Percentiles rank a stretch among this genome's conserved stretches.
Evolutionary conservation across 2,113 vertebrate genomes (phyloP).

Genomic region (Zosterops borbonicus): DNA sequence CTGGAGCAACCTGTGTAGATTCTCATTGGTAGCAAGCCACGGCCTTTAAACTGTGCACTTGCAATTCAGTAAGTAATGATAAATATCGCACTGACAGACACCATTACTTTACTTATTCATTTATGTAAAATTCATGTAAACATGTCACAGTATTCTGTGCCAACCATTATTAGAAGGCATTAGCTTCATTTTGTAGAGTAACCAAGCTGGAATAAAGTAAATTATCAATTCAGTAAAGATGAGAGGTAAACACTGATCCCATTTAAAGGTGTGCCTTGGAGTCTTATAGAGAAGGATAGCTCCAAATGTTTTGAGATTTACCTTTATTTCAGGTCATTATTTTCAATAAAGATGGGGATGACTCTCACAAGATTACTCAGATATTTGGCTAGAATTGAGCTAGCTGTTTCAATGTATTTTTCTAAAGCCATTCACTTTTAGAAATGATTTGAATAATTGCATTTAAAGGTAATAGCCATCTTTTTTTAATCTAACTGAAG

Average conservation of each 20-base stretch:
- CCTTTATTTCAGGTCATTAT: constrained; percentile 21
- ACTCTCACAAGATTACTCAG: neutral
- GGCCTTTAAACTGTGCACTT: neutral
- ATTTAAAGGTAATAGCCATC: neutral
- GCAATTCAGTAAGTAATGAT: neutral
- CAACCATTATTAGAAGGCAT: constrained; percentile 31
- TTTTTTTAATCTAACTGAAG: neutral
- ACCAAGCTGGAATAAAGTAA: constrained; percentile 28
- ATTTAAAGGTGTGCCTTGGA: neutral
- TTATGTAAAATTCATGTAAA: constrained; percentile 51
- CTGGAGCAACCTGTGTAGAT: neutral
- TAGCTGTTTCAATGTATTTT: neutral
- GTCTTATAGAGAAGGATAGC: neutral
- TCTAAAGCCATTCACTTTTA: neutral
- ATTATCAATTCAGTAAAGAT: neutral
- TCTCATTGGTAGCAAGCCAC: neutral
- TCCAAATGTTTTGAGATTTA: neutral
- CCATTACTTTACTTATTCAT: constrained; percentile 7
- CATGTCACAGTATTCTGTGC: neutral
- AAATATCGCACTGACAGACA: constrained; percentile 15
- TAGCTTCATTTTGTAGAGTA: constrained; percentile 20
- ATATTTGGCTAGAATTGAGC: neutral
- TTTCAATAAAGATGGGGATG: neutral
- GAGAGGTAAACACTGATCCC: neutral
- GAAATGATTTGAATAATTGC: neutral